Conservation (phyloP, 1,140 invertebrate species). For the Chironomus striatipennis region DNA sequence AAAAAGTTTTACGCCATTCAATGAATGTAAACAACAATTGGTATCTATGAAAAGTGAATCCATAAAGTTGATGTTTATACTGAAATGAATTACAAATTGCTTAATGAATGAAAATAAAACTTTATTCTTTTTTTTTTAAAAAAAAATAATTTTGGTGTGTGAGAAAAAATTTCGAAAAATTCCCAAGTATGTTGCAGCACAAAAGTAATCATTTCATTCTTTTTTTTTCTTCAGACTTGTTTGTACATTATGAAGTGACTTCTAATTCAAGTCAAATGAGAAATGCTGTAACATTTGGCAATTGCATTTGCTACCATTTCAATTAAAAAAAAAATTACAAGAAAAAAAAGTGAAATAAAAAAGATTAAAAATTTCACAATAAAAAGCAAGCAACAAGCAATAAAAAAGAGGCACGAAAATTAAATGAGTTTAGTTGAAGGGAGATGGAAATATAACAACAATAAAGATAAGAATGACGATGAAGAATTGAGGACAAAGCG, state of each 20-base stretch:
- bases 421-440: not conserved
- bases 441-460: not conserved
- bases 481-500: not conserved
- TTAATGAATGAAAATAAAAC: too few relatives aligned
- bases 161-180: not conserved
- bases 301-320: not conserved
- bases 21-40: not conserved
- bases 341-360: not conserved
- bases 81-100: slow-evolving; percentile 2
- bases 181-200: not conserved
- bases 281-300: not conserved
- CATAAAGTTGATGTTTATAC: not conserved
- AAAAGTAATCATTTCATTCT: not conserved
- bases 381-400: not conserved
- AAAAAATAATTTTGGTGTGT: not conserved
- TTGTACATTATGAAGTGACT: not conserved
- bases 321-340: not conserved
- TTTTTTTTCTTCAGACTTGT: not conserved
- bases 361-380: not conserved
- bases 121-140: too few relatives aligned
- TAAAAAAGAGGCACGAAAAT: not conserved
- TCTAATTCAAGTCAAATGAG: slow-evolving; percentile 8
- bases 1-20: too few relatives aligned
- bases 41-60: not conserved
- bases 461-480: not conserved